These are phyloP conservation scores for Anthophora plumipes DNA, from an alignment of 2,888 invertebrate species.

Conservation along the genomic window DNA sequence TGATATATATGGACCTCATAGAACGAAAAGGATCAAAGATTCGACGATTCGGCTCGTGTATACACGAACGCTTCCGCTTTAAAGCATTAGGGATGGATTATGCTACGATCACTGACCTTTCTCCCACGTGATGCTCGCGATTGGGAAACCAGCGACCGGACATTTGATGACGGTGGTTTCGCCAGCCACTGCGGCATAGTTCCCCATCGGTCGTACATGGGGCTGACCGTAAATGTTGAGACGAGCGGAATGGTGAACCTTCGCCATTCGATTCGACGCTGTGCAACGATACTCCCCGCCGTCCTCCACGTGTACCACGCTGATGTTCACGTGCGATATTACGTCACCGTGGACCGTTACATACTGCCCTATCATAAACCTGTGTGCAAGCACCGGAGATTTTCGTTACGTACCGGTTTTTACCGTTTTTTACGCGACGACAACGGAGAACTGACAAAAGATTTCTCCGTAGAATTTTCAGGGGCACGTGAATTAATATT, in stretches of 20 bases:
- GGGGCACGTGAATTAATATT: too few species aligned
- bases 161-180: constrained; percentile 94
- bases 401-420: background rate
- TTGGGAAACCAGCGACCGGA: constrained; percentile 95
- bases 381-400: constrained; percentile 83
- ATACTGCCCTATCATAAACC: constrained; percentile 96
- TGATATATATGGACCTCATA: background rate
- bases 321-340: constrained; percentile 96
- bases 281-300: constrained; percentile 95
- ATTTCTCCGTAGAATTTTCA: background rate
- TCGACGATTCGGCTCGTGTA: background rate
- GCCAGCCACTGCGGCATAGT: constrained; percentile 94
- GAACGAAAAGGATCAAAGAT: background rate
- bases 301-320: constrained; percentile 94
- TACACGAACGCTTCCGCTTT: constrained; percentile 8
- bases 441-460: background rate
- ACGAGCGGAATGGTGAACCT: constrained; percentile 92
- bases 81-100: background rate
- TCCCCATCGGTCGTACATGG: constrained; percentile 94
- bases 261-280: constrained; percentile 93
- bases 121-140: constrained; percentile 95
- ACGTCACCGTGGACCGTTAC: constrained; percentile 96
- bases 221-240: constrained; percentile 95
- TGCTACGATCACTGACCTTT: constrained; percentile 87
- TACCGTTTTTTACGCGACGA: background rate